Evolutionary conservation across 2,888 invertebrate species (phyloP), one percentile per base, ranked within the genome.

Genomic region (Melanophora roralis): DNA sequence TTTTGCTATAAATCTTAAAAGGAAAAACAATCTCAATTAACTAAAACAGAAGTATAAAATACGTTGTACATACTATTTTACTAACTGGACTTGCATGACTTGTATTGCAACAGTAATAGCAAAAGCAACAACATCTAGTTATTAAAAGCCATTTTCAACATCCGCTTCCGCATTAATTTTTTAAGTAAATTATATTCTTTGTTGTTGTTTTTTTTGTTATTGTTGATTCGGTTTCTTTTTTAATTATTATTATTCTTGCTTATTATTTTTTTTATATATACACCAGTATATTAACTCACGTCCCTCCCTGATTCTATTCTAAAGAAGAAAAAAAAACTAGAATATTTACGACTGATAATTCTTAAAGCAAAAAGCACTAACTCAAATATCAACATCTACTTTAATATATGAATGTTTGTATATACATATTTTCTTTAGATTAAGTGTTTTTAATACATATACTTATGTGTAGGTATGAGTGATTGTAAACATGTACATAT

Each of bases 81-180:
- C n/a, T 65, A 57, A 78, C 83, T 84, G 84, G 81, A 85, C 85
- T 84, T 84, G 85, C 85, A 83, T 86, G 86, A 86, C 87, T 87
- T 86, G 87, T 80, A 86, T 87, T 88, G 84, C 85, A 76, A 84
- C 86, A 27, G 27, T 6, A 27, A 27, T 27, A 27, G 27, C 27
- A 27, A 27, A 3, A 27, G 27, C 27, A 27, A 27, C 3, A 27
- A n/a, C n/a, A n/a, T n/a, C n/a, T 87, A 87, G 86, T 87, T 86
- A 85, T 85, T 85, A 84, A 82, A 82, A 74, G 82, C 80, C 74
- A 81, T 85, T 86, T 86, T 83, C 84, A 85, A 87, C 87, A 87
- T 87, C 87, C 87, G 87, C 87, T 87, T 87, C 87, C 87, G 87
- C 87, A 88, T 87, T 87, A 87, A 85, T 79, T 82, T 77, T 79